These are phyloP conservation scores for Cerastoderma edule DNA, from an alignment of 2,888 invertebrate genomes.

Conservation along the genomic window DNA sequence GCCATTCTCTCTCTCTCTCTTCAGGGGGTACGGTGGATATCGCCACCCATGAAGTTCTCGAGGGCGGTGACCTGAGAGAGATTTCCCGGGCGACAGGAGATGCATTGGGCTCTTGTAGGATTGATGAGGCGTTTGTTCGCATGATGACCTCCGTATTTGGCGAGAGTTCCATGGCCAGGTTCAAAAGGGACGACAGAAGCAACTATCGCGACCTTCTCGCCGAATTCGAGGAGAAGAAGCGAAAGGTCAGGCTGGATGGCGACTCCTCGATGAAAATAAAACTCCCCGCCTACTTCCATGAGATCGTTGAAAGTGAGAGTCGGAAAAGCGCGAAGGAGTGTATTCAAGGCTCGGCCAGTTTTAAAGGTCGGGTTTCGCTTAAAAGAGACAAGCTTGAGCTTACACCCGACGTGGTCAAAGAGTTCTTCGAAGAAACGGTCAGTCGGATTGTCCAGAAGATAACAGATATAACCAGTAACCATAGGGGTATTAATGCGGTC, in stretches of 20 bases:
- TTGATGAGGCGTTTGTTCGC: constrained; percentile 26
- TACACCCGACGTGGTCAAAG: neutral
- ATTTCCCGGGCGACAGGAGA: constrained; percentile 30
- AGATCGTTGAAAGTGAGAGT: neutral
- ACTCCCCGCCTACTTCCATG: constrained; percentile 2
- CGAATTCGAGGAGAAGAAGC: constrained; percentile 31
- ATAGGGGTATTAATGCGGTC: constrained; percentile 17
- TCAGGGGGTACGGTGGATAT: constrained; percentile 39
- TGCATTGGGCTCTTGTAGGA: constrained; percentile 28
- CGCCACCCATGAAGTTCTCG: constrained; percentile 30
- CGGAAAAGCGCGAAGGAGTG: neutral
- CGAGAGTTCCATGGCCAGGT: neutral
- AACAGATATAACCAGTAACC: constrained; percentile 12
- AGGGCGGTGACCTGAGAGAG: constrained; percentile 26
- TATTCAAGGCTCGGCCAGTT: neutral
- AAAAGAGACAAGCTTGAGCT: constrained; percentile 27
- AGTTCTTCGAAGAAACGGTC: constrained; percentile 31
- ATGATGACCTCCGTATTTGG: neutral
- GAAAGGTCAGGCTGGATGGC: neutral
- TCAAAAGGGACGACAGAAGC: constrained; percentile 21
- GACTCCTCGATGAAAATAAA: constrained; percentile 1
- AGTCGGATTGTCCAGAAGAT: constrained; percentile 28
- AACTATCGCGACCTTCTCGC: constrained; percentile 22
- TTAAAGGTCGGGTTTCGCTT: neutral
- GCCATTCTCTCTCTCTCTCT: neutral